phyloP scores from a whole-genome alignment of 1,140 invertebrate species.

The Kradibia gibbosae region DNA sequence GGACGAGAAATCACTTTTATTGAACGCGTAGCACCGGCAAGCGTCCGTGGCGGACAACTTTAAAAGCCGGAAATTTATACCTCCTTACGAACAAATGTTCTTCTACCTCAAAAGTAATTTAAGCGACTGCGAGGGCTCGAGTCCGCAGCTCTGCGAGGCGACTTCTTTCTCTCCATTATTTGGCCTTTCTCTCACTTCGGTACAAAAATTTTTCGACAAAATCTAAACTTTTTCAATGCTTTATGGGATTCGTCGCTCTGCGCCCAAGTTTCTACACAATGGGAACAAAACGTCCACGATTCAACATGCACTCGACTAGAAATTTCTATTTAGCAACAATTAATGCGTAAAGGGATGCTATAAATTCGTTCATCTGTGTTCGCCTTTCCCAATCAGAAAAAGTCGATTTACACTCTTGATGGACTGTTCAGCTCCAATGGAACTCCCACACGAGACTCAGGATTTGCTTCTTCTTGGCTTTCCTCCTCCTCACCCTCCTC shows the following conservation, averaged over 20 bases:
- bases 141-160: neutral
- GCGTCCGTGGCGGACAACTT: neutral
- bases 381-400: neutral
- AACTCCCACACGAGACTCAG: no score
- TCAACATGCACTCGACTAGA: neutral
- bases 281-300: neutral
- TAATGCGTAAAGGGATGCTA: neutral
- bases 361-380: neutral
- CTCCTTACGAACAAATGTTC: conserved; percentile 32
- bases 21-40: conserved; percentile 1
- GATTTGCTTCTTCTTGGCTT: no score
- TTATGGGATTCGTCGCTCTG: neutral
- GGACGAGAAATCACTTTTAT: conserved; percentile 44
- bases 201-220: neutral
- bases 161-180: neutral
- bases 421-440: no score
- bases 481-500: no score
- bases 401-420: neutral
- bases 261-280: neutral
- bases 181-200: neutral
- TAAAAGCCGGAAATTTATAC: conserved; percentile 41
- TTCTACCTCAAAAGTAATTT: conserved; percentile 29
- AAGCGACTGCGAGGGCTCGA: neutral
- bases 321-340: conserved; percentile 13
- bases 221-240: neutral